Evolutionary conservation across 2,797 vertebrate genomes (phyloP), one percentile per base, ranked within the genome.

Genomic region (Leptoclinus maculatus): DNA sequence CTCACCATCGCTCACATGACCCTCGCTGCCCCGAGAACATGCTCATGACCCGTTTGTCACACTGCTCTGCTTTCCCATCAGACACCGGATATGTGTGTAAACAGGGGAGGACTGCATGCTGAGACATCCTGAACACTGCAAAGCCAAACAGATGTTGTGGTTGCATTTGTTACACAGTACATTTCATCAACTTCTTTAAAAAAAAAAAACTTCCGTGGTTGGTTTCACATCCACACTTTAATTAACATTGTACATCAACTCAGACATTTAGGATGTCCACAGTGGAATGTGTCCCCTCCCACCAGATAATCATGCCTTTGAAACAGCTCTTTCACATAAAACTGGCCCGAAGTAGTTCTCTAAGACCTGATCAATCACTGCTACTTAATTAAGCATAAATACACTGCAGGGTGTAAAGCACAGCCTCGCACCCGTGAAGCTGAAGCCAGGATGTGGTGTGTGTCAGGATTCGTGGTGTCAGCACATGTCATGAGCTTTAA

Each of bases 11-110:
- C 83, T 94, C 92, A 92, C 94, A 94, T 92, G 91, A 93, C 91
- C 92, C 75, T 49, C 0, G 8, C 57, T 87, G 82, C 81, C 87
- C 88, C 17, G 56, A 66, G 84, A 88, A 82, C 89, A 85, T 69
- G 83, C 84, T 89, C 80, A 60, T 91, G 91, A 91, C 90, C 89
- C 39, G 71, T 78, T 85, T 76, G 85, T 93, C 87, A 87, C 84
- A 83, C 73, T 76, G 78, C 82, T 84, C 76, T 39, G 74, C 88
- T 92, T 94, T 94, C 92, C 92, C 92, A 93, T 90, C 92, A 90
- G 74, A 93, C 78, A 87, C 93, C 92, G 93, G 92, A 94, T 89
- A 72, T 91, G 84, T 82, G 68, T 72, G 69, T 87, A 88, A 87
- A 56, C 69, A 81, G 60, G 82, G 82, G 83, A 80, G 71, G 81